A percentile compares a stretch with the other conserved stretches of the same genome.
phyloP scores from a whole-genome alignment of 2,888 invertebrate species.

The Gymnocheta viridis region DNA sequence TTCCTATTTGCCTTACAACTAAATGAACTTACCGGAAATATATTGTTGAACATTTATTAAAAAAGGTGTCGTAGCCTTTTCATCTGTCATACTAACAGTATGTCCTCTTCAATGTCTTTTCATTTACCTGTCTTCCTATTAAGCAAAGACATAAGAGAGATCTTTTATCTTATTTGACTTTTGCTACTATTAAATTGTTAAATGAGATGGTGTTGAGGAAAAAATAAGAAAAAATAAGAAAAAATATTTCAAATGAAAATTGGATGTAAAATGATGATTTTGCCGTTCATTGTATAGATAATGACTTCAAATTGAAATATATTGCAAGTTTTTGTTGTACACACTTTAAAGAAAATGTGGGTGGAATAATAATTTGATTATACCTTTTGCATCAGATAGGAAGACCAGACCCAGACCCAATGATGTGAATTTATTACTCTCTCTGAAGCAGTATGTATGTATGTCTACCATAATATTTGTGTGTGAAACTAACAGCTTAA shows the following conservation, averaged over 20 bases:
- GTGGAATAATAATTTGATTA: slow-evolving; percentile 13
- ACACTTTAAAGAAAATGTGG: background rate
- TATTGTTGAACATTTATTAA: slow-evolving; percentile 54
- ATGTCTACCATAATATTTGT: too few relatives aligned
- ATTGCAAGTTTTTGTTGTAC: background rate
- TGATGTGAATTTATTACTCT: background rate
- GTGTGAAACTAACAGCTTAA: too few relatives aligned
- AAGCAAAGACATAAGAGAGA: background rate
- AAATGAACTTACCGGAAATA: slow-evolving; percentile 62
- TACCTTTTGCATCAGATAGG: background rate
- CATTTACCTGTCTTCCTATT: slow-evolving; percentile 9
- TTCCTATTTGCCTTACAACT: slow-evolving; percentile 43
- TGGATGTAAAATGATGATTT: slow-evolving; percentile 51
- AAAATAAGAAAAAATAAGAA: background rate
- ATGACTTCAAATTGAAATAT: slow-evolving; percentile 26
- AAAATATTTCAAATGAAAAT: background rate
- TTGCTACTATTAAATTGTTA: slow-evolving; percentile 32
- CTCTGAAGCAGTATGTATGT: background rate
- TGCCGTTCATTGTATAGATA: slow-evolving; percentile 40
- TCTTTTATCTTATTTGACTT: slow-evolving; percentile 21
- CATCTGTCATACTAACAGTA: slow-evolving; percentile 37
- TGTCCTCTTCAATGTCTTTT: slow-evolving; percentile 22
- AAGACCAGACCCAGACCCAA: background rate
- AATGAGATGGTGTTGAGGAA: slow-evolving; percentile 1
- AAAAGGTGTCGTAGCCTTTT: slow-evolving; percentile 31